A percentile compares a stretch with the other conserved stretches of the same genome.
Conservation (phyloP, 1,140 invertebrate genomes). For the Lycorma delicatula region DNA sequence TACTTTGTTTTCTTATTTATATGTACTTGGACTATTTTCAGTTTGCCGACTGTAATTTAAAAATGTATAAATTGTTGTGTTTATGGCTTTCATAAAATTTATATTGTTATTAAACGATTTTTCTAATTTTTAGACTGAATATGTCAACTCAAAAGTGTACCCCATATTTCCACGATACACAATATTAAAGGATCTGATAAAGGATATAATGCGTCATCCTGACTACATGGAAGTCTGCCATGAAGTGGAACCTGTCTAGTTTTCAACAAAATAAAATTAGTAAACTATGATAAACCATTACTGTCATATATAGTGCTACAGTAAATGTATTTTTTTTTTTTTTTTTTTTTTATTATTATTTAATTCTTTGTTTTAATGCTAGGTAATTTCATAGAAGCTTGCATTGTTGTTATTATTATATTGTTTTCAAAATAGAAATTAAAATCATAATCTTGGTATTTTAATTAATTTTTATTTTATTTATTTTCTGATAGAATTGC, state of each 20-base stretch:
- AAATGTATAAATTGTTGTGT: not conserved
- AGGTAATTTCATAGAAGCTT: too few species aligned
- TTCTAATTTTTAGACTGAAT: constrained; percentile 59
- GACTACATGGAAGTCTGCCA: constrained; percentile 94
- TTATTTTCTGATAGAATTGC: too few species aligned
- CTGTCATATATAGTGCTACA: too few species aligned
- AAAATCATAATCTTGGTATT: too few species aligned
- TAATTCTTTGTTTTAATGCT: too few species aligned
- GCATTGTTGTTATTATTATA: too few species aligned
- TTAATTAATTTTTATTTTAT: too few species aligned
- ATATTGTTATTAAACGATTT: constrained; percentile 1
- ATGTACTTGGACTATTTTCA: not conserved
- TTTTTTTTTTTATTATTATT: too few species aligned
- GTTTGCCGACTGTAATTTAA: not conserved
- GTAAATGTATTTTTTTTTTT: too few species aligned
- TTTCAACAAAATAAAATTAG: not conserved
- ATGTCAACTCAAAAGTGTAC: constrained; percentile 80
- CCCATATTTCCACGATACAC: constrained; percentile 88
- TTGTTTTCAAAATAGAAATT: too few species aligned
- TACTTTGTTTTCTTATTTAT: not conserved
- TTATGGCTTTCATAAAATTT: not conserved
- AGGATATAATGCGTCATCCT: constrained; percentile 85
- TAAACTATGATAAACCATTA: too few species aligned
- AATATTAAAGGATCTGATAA: constrained; percentile 92
- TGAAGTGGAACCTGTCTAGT: constrained; percentile 52